Evolutionary conservation across 2,113 vertebrate species (phyloP).

Genomic region (Micromys minutus): DNA sequence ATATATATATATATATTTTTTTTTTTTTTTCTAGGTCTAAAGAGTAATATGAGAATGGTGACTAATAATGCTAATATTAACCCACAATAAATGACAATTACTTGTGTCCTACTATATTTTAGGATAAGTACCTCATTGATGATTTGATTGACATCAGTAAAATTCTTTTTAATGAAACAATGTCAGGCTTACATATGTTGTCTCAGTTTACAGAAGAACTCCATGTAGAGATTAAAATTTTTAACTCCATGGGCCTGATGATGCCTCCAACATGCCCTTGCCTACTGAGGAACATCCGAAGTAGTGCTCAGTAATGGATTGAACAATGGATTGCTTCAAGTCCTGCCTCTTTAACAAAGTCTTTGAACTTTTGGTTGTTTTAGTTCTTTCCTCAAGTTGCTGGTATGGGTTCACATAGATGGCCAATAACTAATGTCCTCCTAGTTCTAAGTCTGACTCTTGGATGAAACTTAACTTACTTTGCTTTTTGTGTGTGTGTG

Average conservation of each 20-base stretch:
- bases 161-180: neutral
- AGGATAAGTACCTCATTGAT: neutral
- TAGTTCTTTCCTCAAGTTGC: neutral
- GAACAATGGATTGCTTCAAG: neutral
- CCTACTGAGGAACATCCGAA: neutral
- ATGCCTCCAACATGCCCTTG: neutral
- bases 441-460: neutral
- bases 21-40: neutral
- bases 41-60: neutral
- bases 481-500: neutral
- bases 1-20: too few relatives aligned
- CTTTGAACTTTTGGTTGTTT: neutral
- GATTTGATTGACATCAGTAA: conserved; percentile 2
- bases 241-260: neutral
- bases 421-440: neutral
- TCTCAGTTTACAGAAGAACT: neutral
- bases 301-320: neutral
- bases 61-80: neutral
- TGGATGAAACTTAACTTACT: neutral
- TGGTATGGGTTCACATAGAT: neutral
- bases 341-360: neutral
- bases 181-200: neutral
- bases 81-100: neutral
- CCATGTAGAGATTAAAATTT: neutral
- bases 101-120: neutral